phyloP scores from a whole-genome alignment of 2,888 invertebrate species.

The Dicyrtoma fusca region DNA sequence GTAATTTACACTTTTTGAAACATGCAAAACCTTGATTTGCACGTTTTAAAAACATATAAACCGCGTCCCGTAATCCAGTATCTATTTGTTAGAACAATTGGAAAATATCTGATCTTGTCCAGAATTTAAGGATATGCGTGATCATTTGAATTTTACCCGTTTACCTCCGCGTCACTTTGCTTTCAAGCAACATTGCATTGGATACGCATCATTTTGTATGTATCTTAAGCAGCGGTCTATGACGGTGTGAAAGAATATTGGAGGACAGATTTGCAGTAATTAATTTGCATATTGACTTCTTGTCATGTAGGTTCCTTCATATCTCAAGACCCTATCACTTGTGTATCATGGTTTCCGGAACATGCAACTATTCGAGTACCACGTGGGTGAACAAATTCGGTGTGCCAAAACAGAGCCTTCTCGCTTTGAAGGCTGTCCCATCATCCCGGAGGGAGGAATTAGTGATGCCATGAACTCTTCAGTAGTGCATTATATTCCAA shows the following conservation, averaged over 20 bases:
- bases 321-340: conserved; percentile 60
- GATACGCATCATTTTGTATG: too few relatives aligned
- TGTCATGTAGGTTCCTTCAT: conserved; percentile 50
- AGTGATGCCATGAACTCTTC: conserved; percentile 66
- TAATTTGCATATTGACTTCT: not conserved
- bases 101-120: too few relatives aligned
- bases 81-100: too few relatives aligned
- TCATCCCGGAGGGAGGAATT: conserved; percentile 61
- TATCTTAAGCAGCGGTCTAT: too few relatives aligned
- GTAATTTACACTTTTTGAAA: too few relatives aligned
- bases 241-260: not conserved
- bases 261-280: not conserved
- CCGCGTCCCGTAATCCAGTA: too few relatives aligned
- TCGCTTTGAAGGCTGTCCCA: conserved; percentile 61
- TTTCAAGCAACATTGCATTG: too few relatives aligned
- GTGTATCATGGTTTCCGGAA: conserved; percentile 80
- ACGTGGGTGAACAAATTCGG: conserved; percentile 70
- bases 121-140: too few relatives aligned
- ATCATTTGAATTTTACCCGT: too few relatives aligned
- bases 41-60: too few relatives aligned
- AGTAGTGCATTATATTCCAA: conserved; percentile 30
- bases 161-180: too few relatives aligned
- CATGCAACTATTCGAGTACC: conserved; percentile 78
- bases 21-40: too few relatives aligned
- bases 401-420: conserved; percentile 61